These are phyloP conservation scores for Carassius carassius DNA, from an alignment of 2,113 vertebrate species.

Conservation along the genomic window DNA sequence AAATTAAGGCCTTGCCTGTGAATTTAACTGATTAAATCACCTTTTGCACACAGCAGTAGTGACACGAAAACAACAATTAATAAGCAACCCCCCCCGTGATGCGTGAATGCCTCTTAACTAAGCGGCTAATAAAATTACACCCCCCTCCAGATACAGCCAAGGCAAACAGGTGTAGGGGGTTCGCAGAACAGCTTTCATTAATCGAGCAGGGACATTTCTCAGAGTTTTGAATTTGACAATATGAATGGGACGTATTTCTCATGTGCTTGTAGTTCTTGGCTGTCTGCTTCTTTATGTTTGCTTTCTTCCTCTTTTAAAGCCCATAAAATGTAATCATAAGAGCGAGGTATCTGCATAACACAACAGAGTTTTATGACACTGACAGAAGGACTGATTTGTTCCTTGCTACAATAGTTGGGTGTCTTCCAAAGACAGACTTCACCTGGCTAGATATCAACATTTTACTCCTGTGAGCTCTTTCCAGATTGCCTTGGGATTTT, in stretches of 20 bases:
- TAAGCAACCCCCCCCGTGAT: constrained; percentile 77
- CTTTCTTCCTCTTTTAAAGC: constrained; percentile 70
- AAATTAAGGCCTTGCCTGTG: constrained; percentile 74
- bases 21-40: constrained; percentile 89
- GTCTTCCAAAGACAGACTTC: constrained; percentile 59
- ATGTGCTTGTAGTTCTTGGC: constrained; percentile 66
- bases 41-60: constrained; percentile 76
- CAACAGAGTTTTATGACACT: constrained; percentile 69
- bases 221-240: not conserved
- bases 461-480: not conserved
- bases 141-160: constrained; percentile 68
- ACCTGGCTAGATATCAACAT: constrained; percentile 19
- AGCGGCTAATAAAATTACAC: constrained; percentile 84
- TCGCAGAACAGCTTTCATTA: constrained; percentile 60
- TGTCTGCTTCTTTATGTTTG: constrained; percentile 58
- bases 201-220: constrained; percentile 16
- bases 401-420: constrained; percentile 60
- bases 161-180: constrained; percentile 67
- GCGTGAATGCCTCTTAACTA: constrained; percentile 79
- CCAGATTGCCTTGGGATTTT: not conserved
- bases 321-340: constrained; percentile 66
- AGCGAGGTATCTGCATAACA: constrained; percentile 78
- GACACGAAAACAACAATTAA: constrained; percentile 88
- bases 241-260: constrained; percentile 61
- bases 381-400: constrained; percentile 68